phyloP scores from a whole-genome alignment of 2,113 vertebrate genomes.

The Theristicus caerulescens region DNA sequence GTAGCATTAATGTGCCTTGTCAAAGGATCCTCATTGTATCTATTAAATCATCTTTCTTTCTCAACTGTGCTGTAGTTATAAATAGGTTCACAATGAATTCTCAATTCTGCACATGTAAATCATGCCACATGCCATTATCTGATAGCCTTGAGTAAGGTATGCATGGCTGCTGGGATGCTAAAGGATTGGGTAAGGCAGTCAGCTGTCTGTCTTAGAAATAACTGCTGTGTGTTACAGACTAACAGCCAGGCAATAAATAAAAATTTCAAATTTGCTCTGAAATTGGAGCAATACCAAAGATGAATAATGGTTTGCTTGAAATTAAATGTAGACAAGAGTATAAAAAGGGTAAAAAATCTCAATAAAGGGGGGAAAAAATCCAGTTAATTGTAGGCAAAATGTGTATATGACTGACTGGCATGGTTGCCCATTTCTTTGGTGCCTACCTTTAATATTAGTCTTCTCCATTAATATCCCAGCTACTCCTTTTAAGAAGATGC shows the following conservation, averaged over 20 bases:
- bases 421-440: not conserved
- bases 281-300: constrained; percentile 31
- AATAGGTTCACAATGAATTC: constrained; percentile 67
- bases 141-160: constrained; percentile 60
- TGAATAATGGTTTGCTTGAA: constrained; percentile 29
- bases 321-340: not conserved
- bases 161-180: not conserved
- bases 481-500: not conserved
- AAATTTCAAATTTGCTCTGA: constrained; percentile 42
- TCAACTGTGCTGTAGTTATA: constrained; percentile 29
- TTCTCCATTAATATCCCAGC: not conserved
- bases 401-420: not conserved
- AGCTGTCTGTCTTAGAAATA: constrained; percentile 45
- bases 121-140: constrained; percentile 49
- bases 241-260: constrained; percentile 54
- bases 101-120: constrained; percentile 64
- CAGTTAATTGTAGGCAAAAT: not conserved
- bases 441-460: not conserved
- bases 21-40: constrained; percentile 39
- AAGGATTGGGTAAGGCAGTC: constrained; percentile 29
- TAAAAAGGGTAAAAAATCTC: not conserved
- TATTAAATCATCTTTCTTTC: constrained; percentile 59
- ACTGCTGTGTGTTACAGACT: constrained; percentile 4
- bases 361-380: not conserved
- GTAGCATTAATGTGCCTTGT: constrained; percentile 56